Percentiles rank a stretch among this genome's conserved stretches.
Evolutionary conservation across 2,888 invertebrate genomes (phyloP).

Genomic region (Sericinus montela): DNA sequence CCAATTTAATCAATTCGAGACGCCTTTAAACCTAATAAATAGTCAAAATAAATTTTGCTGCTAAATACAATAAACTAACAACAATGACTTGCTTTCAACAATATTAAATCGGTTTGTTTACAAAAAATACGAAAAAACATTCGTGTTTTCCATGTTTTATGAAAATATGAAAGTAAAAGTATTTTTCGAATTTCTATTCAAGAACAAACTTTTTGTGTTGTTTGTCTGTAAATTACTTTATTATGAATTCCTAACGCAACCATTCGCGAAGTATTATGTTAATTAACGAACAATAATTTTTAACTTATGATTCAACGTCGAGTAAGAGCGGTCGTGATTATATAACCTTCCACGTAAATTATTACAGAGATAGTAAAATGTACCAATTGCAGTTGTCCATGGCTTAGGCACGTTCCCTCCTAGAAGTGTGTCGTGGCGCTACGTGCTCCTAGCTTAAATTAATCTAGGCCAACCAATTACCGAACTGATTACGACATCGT

Average conservation of each 20-base stretch:
- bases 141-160: too few relatives aligned
- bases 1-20: too few relatives aligned
- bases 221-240: conserved; percentile 13
- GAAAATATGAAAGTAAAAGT: too few relatives aligned
- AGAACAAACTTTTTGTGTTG: neutral
- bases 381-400: conserved; percentile 27
- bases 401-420: conserved; percentile 50
- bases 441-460: conserved; percentile 46
- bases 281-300: conserved; percentile 5
- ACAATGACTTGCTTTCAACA: too few relatives aligned
- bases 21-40: too few relatives aligned
- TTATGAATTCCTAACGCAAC: conserved; percentile 9
- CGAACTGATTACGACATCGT: conserved; percentile 28
- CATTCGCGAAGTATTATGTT: conserved; percentile 9
- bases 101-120: too few relatives aligned
- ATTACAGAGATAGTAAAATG: conserved; percentile 14
- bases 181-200: too few relatives aligned
- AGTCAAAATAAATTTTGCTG: too few relatives aligned
- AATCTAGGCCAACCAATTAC: conserved; percentile 55
- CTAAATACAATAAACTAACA: too few relatives aligned
- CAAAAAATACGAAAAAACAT: too few relatives aligned
- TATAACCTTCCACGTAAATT: conserved; percentile 6
- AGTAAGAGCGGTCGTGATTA: conserved; percentile 6
- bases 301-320: conserved; percentile 2
- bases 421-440: conserved; percentile 42